Percentiles rank a stretch among this genome's conserved stretches.
Conservation (phyloP, 2,113 vertebrate species). For the Anser cygnoides region DNA sequence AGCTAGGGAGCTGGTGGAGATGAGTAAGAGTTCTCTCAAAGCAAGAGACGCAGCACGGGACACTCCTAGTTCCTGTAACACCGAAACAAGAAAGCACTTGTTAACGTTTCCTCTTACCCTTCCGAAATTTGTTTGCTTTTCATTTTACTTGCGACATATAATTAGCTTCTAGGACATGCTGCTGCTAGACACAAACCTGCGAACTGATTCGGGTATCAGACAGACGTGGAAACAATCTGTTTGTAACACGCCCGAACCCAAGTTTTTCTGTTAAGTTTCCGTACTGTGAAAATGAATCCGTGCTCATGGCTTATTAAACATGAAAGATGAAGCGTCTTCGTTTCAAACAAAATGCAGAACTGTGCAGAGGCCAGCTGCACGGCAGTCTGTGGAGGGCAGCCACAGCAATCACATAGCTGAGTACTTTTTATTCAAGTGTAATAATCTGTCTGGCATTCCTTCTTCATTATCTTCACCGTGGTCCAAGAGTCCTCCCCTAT, state of each 20-base stretch:
- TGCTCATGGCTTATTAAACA: background rate
- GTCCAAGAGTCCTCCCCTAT: background rate
- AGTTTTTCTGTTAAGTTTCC: background rate
- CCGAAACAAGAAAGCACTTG: slow-evolving; percentile 55
- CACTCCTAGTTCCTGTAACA: slow-evolving; percentile 47
- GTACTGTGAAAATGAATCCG: background rate
- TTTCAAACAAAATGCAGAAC: background rate
- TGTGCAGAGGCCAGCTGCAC: background rate
- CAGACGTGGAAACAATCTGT: background rate
- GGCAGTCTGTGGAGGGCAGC: background rate
- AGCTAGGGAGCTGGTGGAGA: background rate
- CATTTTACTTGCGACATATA: background rate
- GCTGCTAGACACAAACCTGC: background rate
- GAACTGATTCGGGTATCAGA: background rate
- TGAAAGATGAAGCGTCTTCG: background rate
- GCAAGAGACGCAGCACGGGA: background rate
- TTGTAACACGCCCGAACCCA: background rate
- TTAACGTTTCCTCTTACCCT: slow-evolving; percentile 22
- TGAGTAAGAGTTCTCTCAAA: slow-evolving; percentile 22
- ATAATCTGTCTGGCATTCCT: background rate
- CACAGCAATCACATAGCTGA: background rate
- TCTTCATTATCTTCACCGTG: background rate
- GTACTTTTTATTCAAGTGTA: background rate
- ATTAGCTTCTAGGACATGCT: background rate
- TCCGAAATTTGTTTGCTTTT: slow-evolving; percentile 31